Base-by-base conservation (phyloP, 2,888 invertebrate genomes). In the Spialia ferax region DNA sequence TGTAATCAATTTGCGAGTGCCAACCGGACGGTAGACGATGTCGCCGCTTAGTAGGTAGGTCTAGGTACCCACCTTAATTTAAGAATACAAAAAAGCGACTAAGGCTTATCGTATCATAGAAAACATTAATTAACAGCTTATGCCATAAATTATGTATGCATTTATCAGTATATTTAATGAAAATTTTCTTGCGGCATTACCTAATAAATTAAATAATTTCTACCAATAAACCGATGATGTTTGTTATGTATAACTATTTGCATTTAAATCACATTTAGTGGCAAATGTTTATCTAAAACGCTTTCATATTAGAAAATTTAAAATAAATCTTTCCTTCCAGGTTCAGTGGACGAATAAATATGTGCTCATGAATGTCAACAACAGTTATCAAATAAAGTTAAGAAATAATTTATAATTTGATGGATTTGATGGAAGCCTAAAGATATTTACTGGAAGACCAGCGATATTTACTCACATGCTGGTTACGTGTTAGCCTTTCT, bases 1-100 rank as follows among this genome's bases (percentile, higher is more conserved):
- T 59, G 29, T 52, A 59, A 65, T 65, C 65, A 65, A 59, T 59
- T 65, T 65, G 65, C 59, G 65, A 65, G 64, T 29, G 38, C 65
- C 13, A 59, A 52, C 65, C 48, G 64, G 65, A 65, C 38, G 50
- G 65, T 52, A 50, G 59, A 52, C 59, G 50, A 26, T 26, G n/a
- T n/a, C n/a, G n/a, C n/a, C n/a, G n/a, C n/a, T 32, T 57, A 15
- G n/a, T 32, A 7, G 29, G 7, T 4, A 29, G n/a, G n/a, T 29
- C 57, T 35, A 4, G 23, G 54, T 57, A 15, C 50, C 52, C 52
- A 52, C 65, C 35, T 52, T 50, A 65, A 59, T 50, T 42, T 50
- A 15, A 48, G 23, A 38, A 6, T 42, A n/a, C 15, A n/a, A 48
- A 10, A 5, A 13, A 13, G 11, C 20, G 1, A 48, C 45, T 45